phyloP scores from a whole-genome alignment of 2,797 vertebrate species.

The Pogoniulus pusillus region DNA sequence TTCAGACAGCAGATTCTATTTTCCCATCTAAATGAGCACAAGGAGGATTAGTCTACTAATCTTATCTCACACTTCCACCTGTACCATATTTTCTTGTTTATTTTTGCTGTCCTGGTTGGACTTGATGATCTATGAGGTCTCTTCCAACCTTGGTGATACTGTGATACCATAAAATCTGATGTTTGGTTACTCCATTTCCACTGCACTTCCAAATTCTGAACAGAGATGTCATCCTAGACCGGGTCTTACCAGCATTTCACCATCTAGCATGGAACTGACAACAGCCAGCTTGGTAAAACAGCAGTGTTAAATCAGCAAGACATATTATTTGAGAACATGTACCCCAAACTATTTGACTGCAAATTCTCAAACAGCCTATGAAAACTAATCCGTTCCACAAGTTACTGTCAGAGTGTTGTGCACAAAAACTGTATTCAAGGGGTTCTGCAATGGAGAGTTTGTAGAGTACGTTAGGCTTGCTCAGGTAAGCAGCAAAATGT shows the following conservation, averaged over 20 bases:
- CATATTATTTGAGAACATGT: neutral
- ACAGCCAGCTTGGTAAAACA: neutral
- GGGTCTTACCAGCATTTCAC: neutral
- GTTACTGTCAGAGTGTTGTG: neutral
- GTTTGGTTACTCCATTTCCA: neutral
- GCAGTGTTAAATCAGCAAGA: neutral
- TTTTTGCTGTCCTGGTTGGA: too few relatives aligned
- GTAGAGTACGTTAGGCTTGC: neutral
- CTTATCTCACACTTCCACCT: slow-evolving; percentile 29
- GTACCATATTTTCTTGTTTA: neutral
- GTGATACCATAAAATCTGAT: neutral
- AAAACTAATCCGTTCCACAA: neutral
- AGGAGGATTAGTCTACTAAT: neutral
- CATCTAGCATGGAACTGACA: neutral
- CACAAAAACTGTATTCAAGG: neutral
- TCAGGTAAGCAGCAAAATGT: neutral
- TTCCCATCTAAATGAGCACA: neutral
- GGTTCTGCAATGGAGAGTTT: neutral
- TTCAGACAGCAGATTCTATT: neutral
- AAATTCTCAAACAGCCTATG: neutral
- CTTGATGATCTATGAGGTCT: too few relatives aligned
- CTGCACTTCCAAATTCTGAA: slow-evolving; percentile 12
- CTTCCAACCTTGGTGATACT: too few relatives aligned
- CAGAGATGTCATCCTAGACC: neutral
- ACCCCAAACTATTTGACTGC: neutral